phyloP scores from a whole-genome alignment of 2,113 vertebrate species.

The Actenoides lindsayi region DNA sequence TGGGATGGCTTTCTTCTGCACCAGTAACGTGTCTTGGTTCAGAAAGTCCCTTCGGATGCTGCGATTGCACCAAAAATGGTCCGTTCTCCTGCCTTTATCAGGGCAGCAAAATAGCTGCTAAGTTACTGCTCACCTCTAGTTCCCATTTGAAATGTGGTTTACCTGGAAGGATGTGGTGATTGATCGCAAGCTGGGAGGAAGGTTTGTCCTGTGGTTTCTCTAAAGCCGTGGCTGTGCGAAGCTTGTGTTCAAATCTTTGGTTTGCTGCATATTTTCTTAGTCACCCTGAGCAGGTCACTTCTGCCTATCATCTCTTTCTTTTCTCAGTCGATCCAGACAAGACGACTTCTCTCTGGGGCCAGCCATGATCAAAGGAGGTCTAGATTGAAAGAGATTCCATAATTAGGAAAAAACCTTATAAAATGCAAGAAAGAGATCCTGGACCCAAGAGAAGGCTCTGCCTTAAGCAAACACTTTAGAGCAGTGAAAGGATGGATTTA shows the following conservation, averaged over 20 bases:
- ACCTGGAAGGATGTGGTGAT: background rate
- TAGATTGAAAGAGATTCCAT: constrained; percentile 67
- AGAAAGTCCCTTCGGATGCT: background rate
- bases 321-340: constrained; percentile 35
- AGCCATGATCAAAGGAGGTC: constrained; percentile 50
- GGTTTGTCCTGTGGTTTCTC: background rate
- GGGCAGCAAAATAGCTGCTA: background rate
- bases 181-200: background rate
- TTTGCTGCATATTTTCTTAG: background rate
- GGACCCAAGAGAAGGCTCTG: constrained; percentile 52
- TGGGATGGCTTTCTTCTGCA: background rate
- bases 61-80: background rate
- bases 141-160: background rate
- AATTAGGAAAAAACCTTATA: constrained; percentile 55
- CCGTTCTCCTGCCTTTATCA: accelerated
- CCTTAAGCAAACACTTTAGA: constrained; percentile 52
- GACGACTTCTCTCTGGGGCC: constrained; percentile 38
- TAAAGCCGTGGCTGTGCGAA: background rate
- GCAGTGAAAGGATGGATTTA: constrained; percentile 2
- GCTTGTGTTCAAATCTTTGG: background rate
- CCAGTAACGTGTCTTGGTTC: background rate
- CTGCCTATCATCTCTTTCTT: constrained; percentile 30
- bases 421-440: constrained; percentile 53
- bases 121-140: background rate
- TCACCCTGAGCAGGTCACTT: background rate